These are phyloP conservation scores for Cnemophilus loriae DNA, from an alignment of 2,113 vertebrate species.

Conservation along the genomic window DNA sequence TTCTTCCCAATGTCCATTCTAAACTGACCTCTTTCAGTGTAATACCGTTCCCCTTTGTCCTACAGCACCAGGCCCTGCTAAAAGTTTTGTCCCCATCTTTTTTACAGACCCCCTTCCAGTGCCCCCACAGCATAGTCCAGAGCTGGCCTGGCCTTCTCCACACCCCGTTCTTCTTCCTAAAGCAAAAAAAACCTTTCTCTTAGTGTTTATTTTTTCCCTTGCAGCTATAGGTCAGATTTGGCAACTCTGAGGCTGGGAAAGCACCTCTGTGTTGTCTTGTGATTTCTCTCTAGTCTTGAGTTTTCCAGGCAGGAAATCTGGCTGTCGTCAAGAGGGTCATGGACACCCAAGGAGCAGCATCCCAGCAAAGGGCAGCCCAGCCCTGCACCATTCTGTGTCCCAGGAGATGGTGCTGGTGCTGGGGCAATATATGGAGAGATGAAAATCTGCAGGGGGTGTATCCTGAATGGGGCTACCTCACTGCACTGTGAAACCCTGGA, in stretches of 20 bases:
- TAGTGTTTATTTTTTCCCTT: not conserved
- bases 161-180: not conserved
- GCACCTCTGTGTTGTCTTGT: not conserved
- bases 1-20: not conserved
- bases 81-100: not conserved
- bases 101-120: not conserved
- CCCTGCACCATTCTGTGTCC: not conserved
- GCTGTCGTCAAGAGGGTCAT: not conserved
- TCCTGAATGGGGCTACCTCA: not conserved
- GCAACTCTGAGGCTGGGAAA: not conserved
- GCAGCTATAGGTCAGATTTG: not conserved
- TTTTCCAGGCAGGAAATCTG: not conserved
- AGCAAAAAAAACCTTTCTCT: not conserved
- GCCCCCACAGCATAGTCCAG: not conserved
- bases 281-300: not conserved
- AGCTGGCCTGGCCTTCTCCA: not conserved
- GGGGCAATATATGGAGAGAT: rapidly evolving
- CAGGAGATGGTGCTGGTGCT: not conserved
- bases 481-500: rapidly evolving
- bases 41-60: not conserved
- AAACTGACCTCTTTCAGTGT: not conserved
- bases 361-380: not conserved
- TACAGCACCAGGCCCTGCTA: not conserved
- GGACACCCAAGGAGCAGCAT: not conserved
- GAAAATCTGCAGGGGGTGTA: not conserved